Percentiles rank a stretch among this genome's conserved stretches.
These are phyloP conservation scores for Agrochola circellaris DNA, from an alignment of 2,888 invertebrate genomes.

Conservation along the genomic window DNA sequence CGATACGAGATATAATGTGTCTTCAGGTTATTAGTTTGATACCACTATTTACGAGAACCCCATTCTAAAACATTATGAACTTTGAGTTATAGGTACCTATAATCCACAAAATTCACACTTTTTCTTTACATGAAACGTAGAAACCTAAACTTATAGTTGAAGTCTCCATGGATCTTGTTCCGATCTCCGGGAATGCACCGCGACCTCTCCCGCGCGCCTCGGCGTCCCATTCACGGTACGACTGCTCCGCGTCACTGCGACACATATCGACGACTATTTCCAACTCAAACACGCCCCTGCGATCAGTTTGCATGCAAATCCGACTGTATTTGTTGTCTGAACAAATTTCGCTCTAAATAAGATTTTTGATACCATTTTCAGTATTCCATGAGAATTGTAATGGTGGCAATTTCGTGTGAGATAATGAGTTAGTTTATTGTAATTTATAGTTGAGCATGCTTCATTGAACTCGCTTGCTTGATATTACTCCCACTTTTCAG, in stretches of 20 bases:
- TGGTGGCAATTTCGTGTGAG: conserved; percentile 18
- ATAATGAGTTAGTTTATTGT: conserved; percentile 20
- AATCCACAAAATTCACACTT: not conserved
- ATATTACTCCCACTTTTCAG: not conserved
- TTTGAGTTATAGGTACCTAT: too few species aligned
- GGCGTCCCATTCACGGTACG: conserved; percentile 59
- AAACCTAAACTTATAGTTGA: not conserved
- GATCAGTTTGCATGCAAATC: conserved; percentile 61
- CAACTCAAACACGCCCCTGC: conserved; percentile 42
- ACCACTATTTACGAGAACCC: too few species aligned
- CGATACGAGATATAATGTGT: too few species aligned
- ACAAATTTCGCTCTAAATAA: conserved; percentile 43
- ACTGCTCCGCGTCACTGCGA: conserved; percentile 26
- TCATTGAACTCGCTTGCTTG: not conserved
- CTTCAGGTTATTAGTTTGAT: too few species aligned
- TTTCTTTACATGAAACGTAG: not conserved
- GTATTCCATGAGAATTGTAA: conserved; percentile 44
- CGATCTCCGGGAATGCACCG: conserved; percentile 60
- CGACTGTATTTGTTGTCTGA: conserved; percentile 29
- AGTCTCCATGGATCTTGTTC: conserved; percentile 62
- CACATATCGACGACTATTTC: conserved; percentile 49
- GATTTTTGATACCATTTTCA: conserved; percentile 55
- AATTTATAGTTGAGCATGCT: conserved; percentile 14
- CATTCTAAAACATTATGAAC: too few species aligned
- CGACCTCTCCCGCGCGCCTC: conserved; percentile 59